phyloP scores from a whole-genome alignment of 1,140 invertebrate genomes.

The Metopolophium dirhodum region DNA sequence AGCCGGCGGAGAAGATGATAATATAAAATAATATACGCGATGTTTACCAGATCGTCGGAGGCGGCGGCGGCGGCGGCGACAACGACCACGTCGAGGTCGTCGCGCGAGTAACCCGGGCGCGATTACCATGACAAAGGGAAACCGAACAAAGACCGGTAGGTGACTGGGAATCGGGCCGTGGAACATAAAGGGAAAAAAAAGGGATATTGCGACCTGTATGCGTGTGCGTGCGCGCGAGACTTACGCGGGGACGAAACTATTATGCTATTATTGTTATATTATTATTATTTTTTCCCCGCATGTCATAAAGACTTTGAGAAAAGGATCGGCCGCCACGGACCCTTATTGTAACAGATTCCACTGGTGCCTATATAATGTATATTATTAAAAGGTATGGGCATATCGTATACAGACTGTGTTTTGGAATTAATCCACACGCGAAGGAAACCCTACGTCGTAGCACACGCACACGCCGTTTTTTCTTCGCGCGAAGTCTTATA shows the following conservation, averaged over 20 bases:
- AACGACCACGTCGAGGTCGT: neutral
- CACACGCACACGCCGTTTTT: neutral
- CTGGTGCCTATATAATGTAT: neutral
- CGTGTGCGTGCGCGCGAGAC: neutral
- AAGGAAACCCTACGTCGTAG: neutral
- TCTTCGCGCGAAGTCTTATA: neutral
- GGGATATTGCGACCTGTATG: neutral
- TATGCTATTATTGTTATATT: constrained; percentile 9
- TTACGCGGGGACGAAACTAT: neutral
- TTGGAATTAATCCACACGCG: neutral
- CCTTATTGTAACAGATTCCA: constrained; percentile 21
- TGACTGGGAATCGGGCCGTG: neutral
- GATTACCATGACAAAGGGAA: constrained; percentile 19
- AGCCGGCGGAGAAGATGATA: neutral
- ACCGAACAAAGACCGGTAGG: constrained; percentile 6
- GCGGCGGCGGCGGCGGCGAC: no score
- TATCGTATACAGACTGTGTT: neutral
- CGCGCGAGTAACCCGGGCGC: neutral
- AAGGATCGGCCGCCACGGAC: neutral
- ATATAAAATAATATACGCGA: neutral
- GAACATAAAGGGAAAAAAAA: neutral
- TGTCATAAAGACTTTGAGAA: neutral
- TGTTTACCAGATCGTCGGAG: neutral
- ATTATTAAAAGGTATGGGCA: neutral
- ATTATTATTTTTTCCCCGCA: constrained; percentile 11